phyloP scores from a whole-genome alignment of 1,140 invertebrate species.

The Drosophila takahashii region DNA sequence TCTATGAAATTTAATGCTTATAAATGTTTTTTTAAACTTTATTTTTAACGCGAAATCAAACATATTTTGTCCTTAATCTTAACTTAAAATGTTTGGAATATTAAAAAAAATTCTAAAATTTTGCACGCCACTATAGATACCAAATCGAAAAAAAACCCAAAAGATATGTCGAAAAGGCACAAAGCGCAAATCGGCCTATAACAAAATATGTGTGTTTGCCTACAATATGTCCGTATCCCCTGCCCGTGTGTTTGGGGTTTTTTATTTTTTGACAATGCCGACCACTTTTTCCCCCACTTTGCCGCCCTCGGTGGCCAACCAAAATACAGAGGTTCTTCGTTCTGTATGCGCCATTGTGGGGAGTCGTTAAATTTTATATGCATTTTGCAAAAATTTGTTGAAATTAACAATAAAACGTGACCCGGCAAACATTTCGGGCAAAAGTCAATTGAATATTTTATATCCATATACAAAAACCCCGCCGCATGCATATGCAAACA shows the following conservation, averaged over 20 bases:
- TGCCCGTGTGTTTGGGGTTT: slow-evolving; percentile 14
- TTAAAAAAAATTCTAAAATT: no score
- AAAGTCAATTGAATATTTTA: slow-evolving; percentile 64
- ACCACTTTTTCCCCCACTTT: background rate
- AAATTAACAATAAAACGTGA: slow-evolving; percentile 83
- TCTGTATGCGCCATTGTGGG: slow-evolving; percentile 41
- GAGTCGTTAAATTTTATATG: slow-evolving; percentile 75
- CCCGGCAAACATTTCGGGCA: slow-evolving; percentile 69
- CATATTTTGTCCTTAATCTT: no score
- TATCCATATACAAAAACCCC: slow-evolving; percentile 8
- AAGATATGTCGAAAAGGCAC: slow-evolving; percentile 48
- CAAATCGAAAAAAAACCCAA: slow-evolving; percentile 2
- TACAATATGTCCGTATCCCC: slow-evolving; percentile 29
- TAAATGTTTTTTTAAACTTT: no score
- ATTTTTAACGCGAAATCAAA: no score
- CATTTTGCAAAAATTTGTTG: slow-evolving; percentile 73
- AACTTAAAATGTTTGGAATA: no score
- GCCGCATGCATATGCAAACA: slow-evolving; percentile 11
- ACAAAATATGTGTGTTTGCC: slow-evolving; percentile 62
- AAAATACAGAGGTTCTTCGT: slow-evolving; percentile 41
- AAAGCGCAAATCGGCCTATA: slow-evolving; percentile 71
- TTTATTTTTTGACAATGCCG: slow-evolving; percentile 11
- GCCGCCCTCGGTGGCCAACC: background rate
- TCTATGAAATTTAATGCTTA: no score
- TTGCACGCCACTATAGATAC: background rate